phyloP scores from a whole-genome alignment of 1,140 invertebrate genomes.

The Pseudomyrmex gracilis region DNA sequence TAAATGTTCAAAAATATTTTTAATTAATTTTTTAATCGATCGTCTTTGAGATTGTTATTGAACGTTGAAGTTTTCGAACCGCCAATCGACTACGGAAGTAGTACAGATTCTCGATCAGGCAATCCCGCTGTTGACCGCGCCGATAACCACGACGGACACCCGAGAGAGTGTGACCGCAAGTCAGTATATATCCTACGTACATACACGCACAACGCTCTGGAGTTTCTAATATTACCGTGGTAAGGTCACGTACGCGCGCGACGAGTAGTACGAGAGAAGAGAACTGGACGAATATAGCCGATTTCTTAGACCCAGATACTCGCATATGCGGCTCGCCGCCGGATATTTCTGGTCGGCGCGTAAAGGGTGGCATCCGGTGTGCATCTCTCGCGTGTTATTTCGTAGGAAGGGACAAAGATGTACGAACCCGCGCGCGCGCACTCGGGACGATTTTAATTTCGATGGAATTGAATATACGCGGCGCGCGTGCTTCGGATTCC shows the following conservation, averaged over 20 bases:
- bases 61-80: neutral
- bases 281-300: conserved; percentile 59
- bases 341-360: conserved; percentile 44
- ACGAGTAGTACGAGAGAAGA: conserved; percentile 39
- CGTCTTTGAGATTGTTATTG: neutral
- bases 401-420: neutral
- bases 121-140: neutral
- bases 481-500: neutral
- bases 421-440: neutral
- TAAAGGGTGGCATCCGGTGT: conserved; percentile 53
- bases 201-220: conserved; percentile 29
- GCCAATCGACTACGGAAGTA: neutral
- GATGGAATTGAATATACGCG: neutral
- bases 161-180: conserved; percentile 33
- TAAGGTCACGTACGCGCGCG: conserved; percentile 53
- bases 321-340: conserved; percentile 18
- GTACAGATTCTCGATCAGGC: conserved; percentile 6
- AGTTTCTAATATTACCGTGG: conserved; percentile 58
- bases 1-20: neutral
- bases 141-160: conserved; percentile 8
- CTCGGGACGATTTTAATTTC: conserved; percentile 16
- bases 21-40: conserved; percentile 4
- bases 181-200: conserved; percentile 5
- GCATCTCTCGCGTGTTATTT: conserved; percentile 28
- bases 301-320: conserved; percentile 61